A percentile compares a stretch with the other conserved stretches of the same genome.
These are phyloP conservation scores for Andricus grossulariae DNA, from an alignment of 1,140 invertebrate genomes.

Conservation along the genomic window DNA sequence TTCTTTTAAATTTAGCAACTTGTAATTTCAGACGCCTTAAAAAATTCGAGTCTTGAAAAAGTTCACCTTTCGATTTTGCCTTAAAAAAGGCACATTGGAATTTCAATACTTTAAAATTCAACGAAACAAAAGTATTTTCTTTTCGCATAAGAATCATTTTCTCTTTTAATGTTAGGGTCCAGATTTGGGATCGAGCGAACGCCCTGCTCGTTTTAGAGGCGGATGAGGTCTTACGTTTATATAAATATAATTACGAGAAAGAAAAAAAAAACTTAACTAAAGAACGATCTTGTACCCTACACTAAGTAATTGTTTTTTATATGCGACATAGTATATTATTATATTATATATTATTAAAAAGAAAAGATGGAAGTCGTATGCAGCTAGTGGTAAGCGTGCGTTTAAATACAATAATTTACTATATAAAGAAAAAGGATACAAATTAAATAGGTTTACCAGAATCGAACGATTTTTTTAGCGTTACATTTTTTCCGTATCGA, in stretches of 20 bases:
- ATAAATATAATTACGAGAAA: conserved; percentile 58
- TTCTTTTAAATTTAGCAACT: too few species aligned
- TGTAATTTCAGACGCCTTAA: too few species aligned
- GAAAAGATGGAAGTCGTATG: conserved; percentile 64
- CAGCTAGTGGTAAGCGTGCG: conserved; percentile 67
- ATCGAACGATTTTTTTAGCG: conserved; percentile 64
- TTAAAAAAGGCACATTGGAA: too few species aligned
- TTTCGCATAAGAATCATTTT: too few species aligned
- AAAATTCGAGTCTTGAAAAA: too few species aligned
- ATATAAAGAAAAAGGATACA: conserved; percentile 57
- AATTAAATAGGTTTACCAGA: conserved; percentile 59
- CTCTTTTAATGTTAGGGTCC: too few species aligned
- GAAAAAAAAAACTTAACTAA: conserved; percentile 63
- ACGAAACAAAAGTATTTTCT: too few species aligned
- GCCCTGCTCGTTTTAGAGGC: conserved; percentile 52
- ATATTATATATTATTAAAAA: conserved; percentile 67
- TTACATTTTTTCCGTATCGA: conserved; percentile 65
- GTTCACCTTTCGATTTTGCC: too few species aligned
- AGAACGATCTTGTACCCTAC: conserved; percentile 73
- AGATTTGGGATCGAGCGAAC: conserved; percentile 53
- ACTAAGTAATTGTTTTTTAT: conserved; percentile 75
- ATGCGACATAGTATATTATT: conserved; percentile 73
- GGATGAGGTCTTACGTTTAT: conserved; percentile 63
- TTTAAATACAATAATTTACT: conserved; percentile 68
- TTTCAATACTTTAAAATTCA: too few species aligned